Evolutionary conservation across 1,140 invertebrate species (phyloP).

Genomic region (Trichomalopsis sarcophagae): DNA sequence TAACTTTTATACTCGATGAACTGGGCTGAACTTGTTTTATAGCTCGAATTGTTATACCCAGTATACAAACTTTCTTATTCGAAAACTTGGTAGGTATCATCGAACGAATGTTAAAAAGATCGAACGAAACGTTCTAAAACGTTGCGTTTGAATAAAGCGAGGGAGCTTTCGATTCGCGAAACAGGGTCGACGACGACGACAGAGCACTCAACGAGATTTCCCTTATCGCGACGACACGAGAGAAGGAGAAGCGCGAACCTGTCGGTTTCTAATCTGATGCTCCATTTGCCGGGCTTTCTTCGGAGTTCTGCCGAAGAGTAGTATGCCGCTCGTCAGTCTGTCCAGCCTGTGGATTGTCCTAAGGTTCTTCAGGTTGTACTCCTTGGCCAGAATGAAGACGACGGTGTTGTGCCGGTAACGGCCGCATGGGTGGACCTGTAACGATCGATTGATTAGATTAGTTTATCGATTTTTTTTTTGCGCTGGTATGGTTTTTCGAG

Average conservation of each 20-base stretch:
- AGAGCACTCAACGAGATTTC: too few relatives aligned
- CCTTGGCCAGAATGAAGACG: slow-evolving; percentile 96
- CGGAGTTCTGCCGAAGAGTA: slow-evolving; percentile 94
- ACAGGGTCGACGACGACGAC: too few relatives aligned
- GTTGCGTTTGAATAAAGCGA: too few relatives aligned
- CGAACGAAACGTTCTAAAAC: too few relatives aligned
- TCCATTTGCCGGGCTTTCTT: slow-evolving; percentile 95
- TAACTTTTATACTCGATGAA: background rate
- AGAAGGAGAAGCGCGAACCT: slow-evolving; percentile 61
- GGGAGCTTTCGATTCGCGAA: too few relatives aligned
- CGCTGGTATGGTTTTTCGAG: background rate
- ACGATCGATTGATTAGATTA: slow-evolving; percentile 48
- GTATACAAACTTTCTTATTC: background rate
- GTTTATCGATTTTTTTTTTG: background rate
- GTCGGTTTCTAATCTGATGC: slow-evolving; percentile 92
- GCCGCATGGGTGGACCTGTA: slow-evolving; percentile 96
- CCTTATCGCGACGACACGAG: background rate
- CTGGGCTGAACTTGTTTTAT: background rate
- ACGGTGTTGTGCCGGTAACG: slow-evolving; percentile 97
- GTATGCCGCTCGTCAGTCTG: slow-evolving; percentile 93
- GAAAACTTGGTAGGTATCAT: too few relatives aligned
- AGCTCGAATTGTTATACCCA: background rate
- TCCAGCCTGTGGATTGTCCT: slow-evolving; percentile 94
- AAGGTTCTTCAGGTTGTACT: slow-evolving; percentile 95
- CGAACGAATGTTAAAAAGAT: too few relatives aligned